A percentile compares a stretch with the other conserved stretches of the same genome.
phyloP scores from a whole-genome alignment of 2,113 vertebrate species.

The Rhea americana region DNA sequence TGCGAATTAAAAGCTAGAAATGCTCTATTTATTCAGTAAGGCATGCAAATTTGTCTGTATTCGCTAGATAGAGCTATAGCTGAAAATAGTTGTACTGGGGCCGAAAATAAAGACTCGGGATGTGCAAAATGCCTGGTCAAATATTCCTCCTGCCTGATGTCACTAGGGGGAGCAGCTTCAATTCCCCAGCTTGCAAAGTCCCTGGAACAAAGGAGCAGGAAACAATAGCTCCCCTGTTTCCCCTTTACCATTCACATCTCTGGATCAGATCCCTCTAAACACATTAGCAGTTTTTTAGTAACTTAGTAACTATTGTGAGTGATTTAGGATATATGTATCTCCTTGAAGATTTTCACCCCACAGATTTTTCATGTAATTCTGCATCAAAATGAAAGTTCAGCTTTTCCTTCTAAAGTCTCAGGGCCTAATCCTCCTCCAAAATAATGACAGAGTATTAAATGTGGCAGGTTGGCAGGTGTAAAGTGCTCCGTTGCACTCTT shows the following conservation, averaged over 20 bases:
- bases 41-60: neutral
- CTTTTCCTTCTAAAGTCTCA: neutral
- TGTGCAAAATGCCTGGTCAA: neutral
- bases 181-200: rapidly evolving
- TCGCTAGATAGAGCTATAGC: neutral
- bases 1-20: neutral
- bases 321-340: rapidly evolving
- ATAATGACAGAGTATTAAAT: neutral
- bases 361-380: neutral
- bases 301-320: rapidly evolving
- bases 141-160: rapidly evolving
- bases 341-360: rapidly evolving
- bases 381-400: neutral
- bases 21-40: neutral
- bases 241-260: neutral
- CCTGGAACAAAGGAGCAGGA: neutral
- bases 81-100: neutral
- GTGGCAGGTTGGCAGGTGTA: neutral
- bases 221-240: neutral
- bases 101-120: neutral
- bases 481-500: neutral
- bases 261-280: neutral
- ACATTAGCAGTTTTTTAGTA: rapidly evolving
- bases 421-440: neutral
- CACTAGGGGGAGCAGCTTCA: neutral